Evolutionary conservation across 2,113 vertebrate species (phyloP).

Genomic region (Bubo blakistoni): DNA sequence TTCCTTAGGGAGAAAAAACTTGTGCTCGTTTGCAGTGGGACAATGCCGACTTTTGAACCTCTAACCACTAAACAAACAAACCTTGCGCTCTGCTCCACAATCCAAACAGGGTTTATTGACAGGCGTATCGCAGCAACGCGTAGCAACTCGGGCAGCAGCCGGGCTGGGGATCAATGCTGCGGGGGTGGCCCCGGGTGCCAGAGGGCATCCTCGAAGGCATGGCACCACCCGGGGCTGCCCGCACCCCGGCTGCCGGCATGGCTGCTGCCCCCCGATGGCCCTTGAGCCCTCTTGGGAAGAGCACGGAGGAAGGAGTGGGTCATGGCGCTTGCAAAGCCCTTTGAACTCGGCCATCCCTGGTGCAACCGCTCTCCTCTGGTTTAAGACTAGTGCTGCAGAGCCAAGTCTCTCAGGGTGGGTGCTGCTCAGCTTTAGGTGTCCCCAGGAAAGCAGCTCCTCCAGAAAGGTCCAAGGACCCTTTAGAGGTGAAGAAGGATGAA

Average conservation of each 20-base stretch:
- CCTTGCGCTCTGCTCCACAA: slow-evolving; percentile 75
- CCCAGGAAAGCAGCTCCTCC: background rate
- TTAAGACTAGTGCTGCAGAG: background rate
- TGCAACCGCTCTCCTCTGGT: background rate
- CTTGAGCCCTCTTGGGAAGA: fast-evolving
- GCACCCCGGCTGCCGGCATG: fast-evolving
- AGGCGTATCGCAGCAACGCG: slow-evolving; percentile 79
- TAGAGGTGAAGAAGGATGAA: background rate
- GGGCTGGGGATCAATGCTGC: slow-evolving; percentile 7
- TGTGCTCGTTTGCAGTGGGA: slow-evolving; percentile 71
- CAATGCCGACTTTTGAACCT: slow-evolving; percentile 87
- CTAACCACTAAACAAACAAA: slow-evolving; percentile 82
- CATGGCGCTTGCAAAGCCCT: background rate
- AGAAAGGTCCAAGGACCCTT: background rate
- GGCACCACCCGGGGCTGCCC: background rate
- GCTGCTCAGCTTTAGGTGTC: background rate
- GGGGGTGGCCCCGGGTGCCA: background rate
- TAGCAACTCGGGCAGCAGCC: slow-evolving; percentile 60
- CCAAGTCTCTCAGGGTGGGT: background rate
- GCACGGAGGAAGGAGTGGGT: background rate
- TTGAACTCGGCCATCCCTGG: fast-evolving
- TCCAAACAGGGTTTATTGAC: slow-evolving; percentile 84
- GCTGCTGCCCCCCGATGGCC: fast-evolving
- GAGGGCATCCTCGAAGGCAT: background rate
- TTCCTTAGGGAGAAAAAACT: slow-evolving; percentile 61